Evolutionary conservation across 2,113 vertebrate species (phyloP).

Genomic region (Toxotes chatareus): DNA sequence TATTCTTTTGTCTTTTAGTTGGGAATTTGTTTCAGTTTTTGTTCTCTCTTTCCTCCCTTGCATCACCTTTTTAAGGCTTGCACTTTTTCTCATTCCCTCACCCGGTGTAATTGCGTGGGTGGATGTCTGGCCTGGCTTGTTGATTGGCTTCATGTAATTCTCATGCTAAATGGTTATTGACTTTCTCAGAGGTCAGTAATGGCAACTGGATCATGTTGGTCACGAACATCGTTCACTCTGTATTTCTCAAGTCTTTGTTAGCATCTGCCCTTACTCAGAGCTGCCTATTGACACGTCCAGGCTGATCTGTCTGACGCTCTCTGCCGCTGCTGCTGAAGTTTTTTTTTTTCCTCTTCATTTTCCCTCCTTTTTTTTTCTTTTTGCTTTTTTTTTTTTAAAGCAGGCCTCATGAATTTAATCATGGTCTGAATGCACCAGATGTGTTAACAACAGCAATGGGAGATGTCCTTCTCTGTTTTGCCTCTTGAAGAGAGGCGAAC

Average conservation of each 20-base stretch:
- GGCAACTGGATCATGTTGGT: conserved; percentile 53
- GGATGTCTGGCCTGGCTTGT: conserved; percentile 14
- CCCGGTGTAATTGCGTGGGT: conserved; percentile 17
- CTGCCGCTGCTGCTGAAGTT: neutral
- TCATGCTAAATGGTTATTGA: conserved; percentile 65
- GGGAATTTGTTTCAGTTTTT: neutral
- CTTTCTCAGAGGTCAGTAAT: conserved; percentile 48
- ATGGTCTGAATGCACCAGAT: conserved; percentile 28
- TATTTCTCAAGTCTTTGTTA: conserved; percentile 19
- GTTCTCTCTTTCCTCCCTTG: neutral
- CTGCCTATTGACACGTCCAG: neutral
- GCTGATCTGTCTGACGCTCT: neutral
- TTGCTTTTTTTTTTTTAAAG: neutral
- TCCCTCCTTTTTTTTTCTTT: neutral
- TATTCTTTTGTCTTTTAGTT: neutral
- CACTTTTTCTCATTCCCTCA: conserved; percentile 8
- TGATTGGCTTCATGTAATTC: conserved; percentile 55
- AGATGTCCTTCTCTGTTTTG: conserved; percentile 18
- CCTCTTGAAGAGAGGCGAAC: conserved; percentile 37
- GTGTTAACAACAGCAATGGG: conserved; percentile 42
- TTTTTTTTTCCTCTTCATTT: neutral
- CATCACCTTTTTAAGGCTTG: neutral
- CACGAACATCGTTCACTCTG: conserved; percentile 26
- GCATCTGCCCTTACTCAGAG: neutral
- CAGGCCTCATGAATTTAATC: conserved; percentile 9